Evolutionary conservation across 2,888 invertebrate species (phyloP).

Genomic region (Chrysolina americana): DNA sequence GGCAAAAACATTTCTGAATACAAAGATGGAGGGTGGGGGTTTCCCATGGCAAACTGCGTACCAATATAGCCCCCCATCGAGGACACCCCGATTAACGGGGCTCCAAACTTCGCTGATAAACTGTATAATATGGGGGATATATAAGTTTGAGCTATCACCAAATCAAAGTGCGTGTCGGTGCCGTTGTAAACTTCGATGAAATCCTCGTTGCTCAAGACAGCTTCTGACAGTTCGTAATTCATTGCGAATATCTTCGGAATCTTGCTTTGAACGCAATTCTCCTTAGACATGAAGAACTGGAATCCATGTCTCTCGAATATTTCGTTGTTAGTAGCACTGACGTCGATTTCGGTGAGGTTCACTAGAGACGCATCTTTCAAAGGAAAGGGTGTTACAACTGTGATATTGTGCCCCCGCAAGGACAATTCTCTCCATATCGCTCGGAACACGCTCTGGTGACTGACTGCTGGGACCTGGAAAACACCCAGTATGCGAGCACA

Average conservation of each 20-base stretch:
- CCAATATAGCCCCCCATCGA: constrained; percentile 59
- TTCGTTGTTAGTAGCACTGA: constrained; percentile 51
- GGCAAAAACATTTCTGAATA: constrained; percentile 60
- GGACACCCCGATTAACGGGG: constrained; percentile 56
- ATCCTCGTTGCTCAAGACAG: constrained; percentile 51
- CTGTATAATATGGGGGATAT: constrained; percentile 56
- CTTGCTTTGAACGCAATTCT: constrained; percentile 52
- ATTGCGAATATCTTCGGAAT: constrained; percentile 52
- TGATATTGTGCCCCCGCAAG: constrained; percentile 61
- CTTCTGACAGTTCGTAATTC: constrained; percentile 53
- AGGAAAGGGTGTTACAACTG: constrained; percentile 62
- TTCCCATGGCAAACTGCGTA: constrained; percentile 57
- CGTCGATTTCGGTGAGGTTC: constrained; percentile 64
- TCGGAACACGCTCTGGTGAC: constrained; percentile 59
- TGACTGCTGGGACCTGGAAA: constrained; percentile 57
- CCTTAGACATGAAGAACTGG: constrained; percentile 58
- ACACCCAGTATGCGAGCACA: constrained; percentile 57
- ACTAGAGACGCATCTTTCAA: constrained; percentile 57
- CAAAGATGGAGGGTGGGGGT: constrained; percentile 57
- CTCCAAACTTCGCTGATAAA: constrained; percentile 53
- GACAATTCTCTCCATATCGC: constrained; percentile 61
- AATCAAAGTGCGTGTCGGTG: constrained; percentile 54
- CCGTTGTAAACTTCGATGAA: constrained; percentile 57
- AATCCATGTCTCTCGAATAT: constrained; percentile 55
- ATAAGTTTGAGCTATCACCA: constrained; percentile 59